Conservation (phyloP, 2,113 vertebrate species). For the Aspiorhynchus laticeps region DNA sequence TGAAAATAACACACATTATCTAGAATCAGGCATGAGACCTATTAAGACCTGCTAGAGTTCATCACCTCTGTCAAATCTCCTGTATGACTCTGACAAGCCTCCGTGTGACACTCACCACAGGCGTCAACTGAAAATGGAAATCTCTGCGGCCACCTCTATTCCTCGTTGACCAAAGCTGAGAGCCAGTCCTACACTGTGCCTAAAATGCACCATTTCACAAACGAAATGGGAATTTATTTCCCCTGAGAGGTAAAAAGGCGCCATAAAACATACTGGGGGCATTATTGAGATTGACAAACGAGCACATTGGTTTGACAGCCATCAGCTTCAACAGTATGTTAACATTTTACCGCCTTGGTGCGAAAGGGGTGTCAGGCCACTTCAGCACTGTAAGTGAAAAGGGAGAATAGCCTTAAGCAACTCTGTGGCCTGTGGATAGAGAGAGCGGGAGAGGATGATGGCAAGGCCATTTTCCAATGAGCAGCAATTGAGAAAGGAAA, state of each 20-base stretch:
- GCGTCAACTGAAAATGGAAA: slow-evolving; percentile 9
- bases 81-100: neutral
- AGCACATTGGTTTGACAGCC: slow-evolving; percentile 26
- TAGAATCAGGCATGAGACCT: slow-evolving; percentile 8
- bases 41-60: slow-evolving; percentile 42
- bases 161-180: neutral
- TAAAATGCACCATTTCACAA: slow-evolving; percentile 41
- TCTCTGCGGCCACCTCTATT: neutral
- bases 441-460: neutral
- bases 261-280: neutral
- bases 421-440: neutral
- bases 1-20: slow-evolving; percentile 37
- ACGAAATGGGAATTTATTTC: slow-evolving; percentile 28
- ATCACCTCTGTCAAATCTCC: slow-evolving; percentile 29
- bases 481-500: neutral
- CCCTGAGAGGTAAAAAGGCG: neutral
- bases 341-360: slow-evolving; percentile 20
- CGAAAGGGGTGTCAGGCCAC: neutral
- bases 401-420: slow-evolving; percentile 26
- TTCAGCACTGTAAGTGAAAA: slow-evolving; percentile 35
- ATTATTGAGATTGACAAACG: slow-evolving; percentile 47
- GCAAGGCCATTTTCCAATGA: slow-evolving; percentile 5
- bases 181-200: neutral
- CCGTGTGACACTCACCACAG: neutral
- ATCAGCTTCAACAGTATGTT: slow-evolving; percentile 21